A percentile compares a stretch with the other conserved stretches of the same genome.
Conservation (phyloP, 2,113 vertebrate genomes). For the Lasiurus cinereus region DNA sequence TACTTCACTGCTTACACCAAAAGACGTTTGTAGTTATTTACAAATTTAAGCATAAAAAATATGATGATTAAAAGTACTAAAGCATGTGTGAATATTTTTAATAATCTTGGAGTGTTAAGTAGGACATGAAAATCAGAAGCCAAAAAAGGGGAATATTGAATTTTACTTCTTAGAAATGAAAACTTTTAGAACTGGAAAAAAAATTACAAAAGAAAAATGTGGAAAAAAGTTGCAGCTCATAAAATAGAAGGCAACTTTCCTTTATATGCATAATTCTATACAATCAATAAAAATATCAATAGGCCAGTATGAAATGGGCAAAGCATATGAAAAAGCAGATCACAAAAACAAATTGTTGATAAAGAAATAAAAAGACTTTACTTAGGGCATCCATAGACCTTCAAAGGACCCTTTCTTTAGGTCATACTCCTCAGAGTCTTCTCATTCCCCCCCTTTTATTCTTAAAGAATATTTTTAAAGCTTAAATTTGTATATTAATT, state of each 20-base stretch:
- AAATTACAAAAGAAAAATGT: constrained; percentile 2
- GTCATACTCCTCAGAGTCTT: constrained; percentile 79
- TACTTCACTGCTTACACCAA: neutral
- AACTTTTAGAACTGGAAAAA: neutral
- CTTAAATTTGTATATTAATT: constrained; percentile 89
- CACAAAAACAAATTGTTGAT: neutral
- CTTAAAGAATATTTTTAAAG: constrained; percentile 86
- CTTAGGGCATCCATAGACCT: constrained; percentile 74
- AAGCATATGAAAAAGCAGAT: constrained; percentile 37
- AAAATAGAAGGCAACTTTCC: neutral
- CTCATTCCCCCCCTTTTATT: constrained; percentile 56
- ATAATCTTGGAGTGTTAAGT: constrained; percentile 17
- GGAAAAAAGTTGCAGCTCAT: neutral
- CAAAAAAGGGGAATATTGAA: neutral
- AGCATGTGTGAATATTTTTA: constrained; percentile 24
- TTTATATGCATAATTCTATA: constrained; percentile 17
- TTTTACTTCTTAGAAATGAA: constrained; percentile 45
- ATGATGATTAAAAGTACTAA: neutral
- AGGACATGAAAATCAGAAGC: constrained; percentile 14
- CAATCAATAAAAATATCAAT: constrained; percentile 32
- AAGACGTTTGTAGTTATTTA: neutral
- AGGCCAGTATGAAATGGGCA: constrained; percentile 18
- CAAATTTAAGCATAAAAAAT: constrained; percentile 31
- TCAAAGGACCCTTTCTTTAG: constrained; percentile 75
- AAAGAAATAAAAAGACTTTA: neutral